Conservation (phyloP, 2,888 invertebrate species). For the Autographa gamma region DNA sequence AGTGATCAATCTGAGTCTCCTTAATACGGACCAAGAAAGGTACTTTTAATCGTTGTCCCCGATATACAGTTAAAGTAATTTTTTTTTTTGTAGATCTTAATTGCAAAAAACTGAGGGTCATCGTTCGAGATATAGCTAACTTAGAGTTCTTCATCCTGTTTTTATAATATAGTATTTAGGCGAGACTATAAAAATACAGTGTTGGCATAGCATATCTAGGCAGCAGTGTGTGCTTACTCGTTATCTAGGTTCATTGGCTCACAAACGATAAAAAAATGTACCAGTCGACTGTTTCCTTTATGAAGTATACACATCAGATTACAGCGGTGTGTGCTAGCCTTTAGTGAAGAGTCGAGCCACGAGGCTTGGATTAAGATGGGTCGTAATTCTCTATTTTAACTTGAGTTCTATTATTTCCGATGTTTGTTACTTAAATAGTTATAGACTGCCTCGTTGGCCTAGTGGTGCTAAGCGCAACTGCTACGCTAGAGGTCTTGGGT, state of each 20-base stretch:
- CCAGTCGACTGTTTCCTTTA: constrained; percentile 61
- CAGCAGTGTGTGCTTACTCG: constrained; percentile 47
- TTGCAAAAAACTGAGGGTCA: too few relatives aligned
- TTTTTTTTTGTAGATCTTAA: too few relatives aligned
- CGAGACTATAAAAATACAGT: constrained; percentile 44
- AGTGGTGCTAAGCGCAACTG: too few relatives aligned
- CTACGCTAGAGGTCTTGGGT: too few relatives aligned
- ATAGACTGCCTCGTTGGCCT: too few relatives aligned
- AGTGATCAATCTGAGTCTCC: too few relatives aligned
- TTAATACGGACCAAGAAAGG: too few relatives aligned
- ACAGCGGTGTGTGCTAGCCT: constrained; percentile 23
- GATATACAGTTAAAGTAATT: too few relatives aligned
- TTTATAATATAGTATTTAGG: constrained; percentile 39
- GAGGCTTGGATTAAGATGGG: constrained; percentile 23
- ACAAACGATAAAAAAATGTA: constrained; percentile 68
- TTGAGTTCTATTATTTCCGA: too few relatives aligned
- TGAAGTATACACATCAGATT: constrained; percentile 55
- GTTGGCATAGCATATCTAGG: constrained; percentile 57
- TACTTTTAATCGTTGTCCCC: too few relatives aligned
- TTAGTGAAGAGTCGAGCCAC: constrained; percentile 16
- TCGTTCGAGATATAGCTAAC: neutral
- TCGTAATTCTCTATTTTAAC: neutral
- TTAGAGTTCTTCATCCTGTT: constrained; percentile 8
- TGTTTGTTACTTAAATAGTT: too few relatives aligned
- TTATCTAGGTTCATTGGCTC: constrained; percentile 72